Conservation (phyloP, 2,888 invertebrate species). For the Synanthedon myopaeformis region DNA sequence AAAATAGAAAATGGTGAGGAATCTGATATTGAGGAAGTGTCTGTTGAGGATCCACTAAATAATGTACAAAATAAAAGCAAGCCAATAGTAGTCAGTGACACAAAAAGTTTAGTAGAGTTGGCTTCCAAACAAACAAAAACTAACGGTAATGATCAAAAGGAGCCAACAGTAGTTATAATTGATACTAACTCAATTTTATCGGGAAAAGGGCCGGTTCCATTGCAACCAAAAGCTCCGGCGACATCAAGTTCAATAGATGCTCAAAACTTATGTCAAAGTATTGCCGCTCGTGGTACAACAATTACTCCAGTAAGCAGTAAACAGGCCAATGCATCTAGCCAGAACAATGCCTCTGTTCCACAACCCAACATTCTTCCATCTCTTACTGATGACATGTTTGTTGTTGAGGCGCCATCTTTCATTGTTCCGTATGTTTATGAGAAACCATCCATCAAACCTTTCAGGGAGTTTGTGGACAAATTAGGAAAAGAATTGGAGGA, state of each 20-base stretch:
- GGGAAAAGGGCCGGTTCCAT: slow-evolving; percentile 33
- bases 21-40: slow-evolving; percentile 75
- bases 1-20: slow-evolving; percentile 69
- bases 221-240: slow-evolving; percentile 24
- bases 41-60: slow-evolving; percentile 76
- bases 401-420: slow-evolving; percentile 92
- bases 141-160: slow-evolving; percentile 66
- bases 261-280: slow-evolving; percentile 57
- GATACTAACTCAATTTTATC: slow-evolving; percentile 81
- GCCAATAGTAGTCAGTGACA: slow-evolving; percentile 78
- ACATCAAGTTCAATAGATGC: slow-evolving; percentile 35
- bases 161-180: slow-evolving; percentile 85
- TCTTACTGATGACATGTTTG: slow-evolving; percentile 92
- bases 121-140: slow-evolving; percentile 69
- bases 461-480: slow-evolving; percentile 79
- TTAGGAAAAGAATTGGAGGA: slow-evolving; percentile 74
- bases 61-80: slow-evolving; percentile 43
- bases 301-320: slow-evolving; percentile 58
- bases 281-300: slow-evolving; percentile 67
- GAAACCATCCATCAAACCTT: slow-evolving; percentile 85
- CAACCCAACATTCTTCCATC: slow-evolving; percentile 77
- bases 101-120: slow-evolving; percentile 77
- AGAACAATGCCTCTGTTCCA: slow-evolving; percentile 21
- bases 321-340: slow-evolving; percentile 12
- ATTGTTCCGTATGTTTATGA: slow-evolving; percentile 95